These are phyloP conservation scores for Catharus bicknelli DNA, from an alignment of 2,113 vertebrate genomes.

Conservation along the genomic window DNA sequence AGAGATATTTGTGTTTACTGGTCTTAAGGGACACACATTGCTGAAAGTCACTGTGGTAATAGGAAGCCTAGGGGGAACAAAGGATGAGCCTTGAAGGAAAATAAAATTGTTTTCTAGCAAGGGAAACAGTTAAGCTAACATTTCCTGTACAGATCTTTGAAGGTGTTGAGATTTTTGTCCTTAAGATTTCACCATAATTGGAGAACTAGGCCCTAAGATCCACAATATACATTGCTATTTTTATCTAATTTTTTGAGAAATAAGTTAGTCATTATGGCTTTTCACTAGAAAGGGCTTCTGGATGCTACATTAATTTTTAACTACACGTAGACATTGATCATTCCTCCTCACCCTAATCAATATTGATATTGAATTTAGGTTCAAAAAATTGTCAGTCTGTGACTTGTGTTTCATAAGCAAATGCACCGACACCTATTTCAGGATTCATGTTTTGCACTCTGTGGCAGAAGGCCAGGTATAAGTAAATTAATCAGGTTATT, in stretches of 20 bases:
- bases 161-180: background rate
- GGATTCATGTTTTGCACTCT: background rate
- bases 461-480: slow-evolving; percentile 2
- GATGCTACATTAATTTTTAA: background rate
- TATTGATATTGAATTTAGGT: background rate
- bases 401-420: background rate
- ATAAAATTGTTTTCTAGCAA: background rate
- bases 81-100: background rate
- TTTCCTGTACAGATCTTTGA: background rate
- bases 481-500: slow-evolving; percentile 50
- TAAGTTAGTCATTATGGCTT: background rate
- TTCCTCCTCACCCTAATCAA: background rate
- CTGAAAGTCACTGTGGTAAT: background rate
- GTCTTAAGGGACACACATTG: background rate
- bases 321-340: background rate
- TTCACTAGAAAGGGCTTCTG: background rate
- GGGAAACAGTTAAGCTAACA: background rate
- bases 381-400: background rate
- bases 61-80: background rate
- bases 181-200: background rate
- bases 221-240: background rate
- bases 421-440: background rate
- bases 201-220: background rate
- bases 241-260: background rate
- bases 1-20: background rate